Percentiles rank a stretch among this genome's conserved stretches.
Evolutionary conservation across 2,888 invertebrate species (phyloP).

Genomic region (Drosophila kanekoi): DNA sequence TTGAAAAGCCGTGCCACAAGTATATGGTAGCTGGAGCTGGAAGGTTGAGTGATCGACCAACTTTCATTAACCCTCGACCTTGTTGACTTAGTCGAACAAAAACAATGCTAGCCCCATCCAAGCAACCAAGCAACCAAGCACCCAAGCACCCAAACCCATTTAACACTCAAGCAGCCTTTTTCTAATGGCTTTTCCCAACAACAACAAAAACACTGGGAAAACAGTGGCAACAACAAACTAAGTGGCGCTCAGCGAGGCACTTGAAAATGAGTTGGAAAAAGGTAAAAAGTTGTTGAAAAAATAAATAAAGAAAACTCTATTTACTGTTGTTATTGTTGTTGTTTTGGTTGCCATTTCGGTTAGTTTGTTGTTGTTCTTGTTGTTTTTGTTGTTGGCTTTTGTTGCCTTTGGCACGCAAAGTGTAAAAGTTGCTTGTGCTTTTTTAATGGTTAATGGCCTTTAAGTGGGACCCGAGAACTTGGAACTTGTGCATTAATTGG

Average conservation of each 20-base stretch:
- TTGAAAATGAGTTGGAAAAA: constrained; percentile 73
- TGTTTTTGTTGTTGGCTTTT: constrained; percentile 48
- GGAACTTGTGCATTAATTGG: constrained; percentile 69
- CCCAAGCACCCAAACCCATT: constrained; percentile 47
- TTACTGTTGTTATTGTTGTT: constrained; percentile 48
- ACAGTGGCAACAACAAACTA: constrained; percentile 52
- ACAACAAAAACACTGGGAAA: constrained; percentile 32
- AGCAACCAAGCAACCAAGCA: constrained; percentile 38
- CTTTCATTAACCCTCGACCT: constrained; percentile 76
- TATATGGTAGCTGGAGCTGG: constrained; percentile 12
- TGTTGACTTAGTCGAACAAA: constrained; percentile 76
- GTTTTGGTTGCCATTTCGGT: constrained; percentile 41
- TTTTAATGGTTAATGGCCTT: constrained; percentile 75
- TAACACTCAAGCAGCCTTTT: constrained; percentile 61
- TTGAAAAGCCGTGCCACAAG: constrained; percentile 1
- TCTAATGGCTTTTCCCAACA: constrained; percentile 67
- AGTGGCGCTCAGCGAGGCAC: constrained; percentile 69
- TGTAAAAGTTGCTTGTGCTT: constrained; percentile 71
- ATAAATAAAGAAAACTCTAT: constrained; percentile 70
- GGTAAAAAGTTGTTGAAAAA: constrained; percentile 74
- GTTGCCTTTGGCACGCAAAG: constrained; percentile 62
- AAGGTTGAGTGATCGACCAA: constrained; percentile 30
- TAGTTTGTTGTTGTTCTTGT: constrained; percentile 57
- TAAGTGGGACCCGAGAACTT: constrained; percentile 41
- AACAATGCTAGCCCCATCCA: constrained; percentile 56